Conservation (phyloP, 2,113 vertebrate genomes). For the Papio anubis region DNA sequence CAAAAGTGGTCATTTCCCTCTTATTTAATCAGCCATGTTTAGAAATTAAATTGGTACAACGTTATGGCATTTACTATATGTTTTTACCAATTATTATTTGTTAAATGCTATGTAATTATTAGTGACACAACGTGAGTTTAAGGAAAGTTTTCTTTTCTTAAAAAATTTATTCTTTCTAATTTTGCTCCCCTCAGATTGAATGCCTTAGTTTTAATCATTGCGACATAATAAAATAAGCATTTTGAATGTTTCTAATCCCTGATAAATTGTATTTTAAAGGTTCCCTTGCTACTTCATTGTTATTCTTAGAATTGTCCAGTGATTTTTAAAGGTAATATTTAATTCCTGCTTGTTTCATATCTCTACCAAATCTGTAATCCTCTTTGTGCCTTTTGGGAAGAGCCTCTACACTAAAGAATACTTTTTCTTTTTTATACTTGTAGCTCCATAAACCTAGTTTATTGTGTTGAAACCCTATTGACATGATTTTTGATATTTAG, state of each 20-base stretch:
- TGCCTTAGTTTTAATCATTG: neutral
- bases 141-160: neutral
- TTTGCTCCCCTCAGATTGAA: neutral
- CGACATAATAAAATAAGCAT: neutral
- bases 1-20: neutral
- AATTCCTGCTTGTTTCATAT: conserved; percentile 20
- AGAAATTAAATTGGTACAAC: neutral
- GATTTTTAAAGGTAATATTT: conserved; percentile 10
- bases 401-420: neutral
- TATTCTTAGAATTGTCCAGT: neutral
- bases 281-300: neutral
- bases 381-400: neutral
- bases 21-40: conserved; percentile 14
- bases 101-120: neutral
- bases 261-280: neutral
- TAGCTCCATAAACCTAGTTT: neutral
- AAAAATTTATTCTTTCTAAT: neutral
- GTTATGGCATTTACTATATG: neutral
- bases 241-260: neutral
- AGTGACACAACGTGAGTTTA: neutral
- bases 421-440: neutral
- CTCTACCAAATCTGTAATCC: neutral
- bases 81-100: neutral
- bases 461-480: neutral
- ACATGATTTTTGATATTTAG: conserved; percentile 1